phyloP scores from a whole-genome alignment of 2,888 invertebrate genomes.

The Agriotes lineatus region DNA sequence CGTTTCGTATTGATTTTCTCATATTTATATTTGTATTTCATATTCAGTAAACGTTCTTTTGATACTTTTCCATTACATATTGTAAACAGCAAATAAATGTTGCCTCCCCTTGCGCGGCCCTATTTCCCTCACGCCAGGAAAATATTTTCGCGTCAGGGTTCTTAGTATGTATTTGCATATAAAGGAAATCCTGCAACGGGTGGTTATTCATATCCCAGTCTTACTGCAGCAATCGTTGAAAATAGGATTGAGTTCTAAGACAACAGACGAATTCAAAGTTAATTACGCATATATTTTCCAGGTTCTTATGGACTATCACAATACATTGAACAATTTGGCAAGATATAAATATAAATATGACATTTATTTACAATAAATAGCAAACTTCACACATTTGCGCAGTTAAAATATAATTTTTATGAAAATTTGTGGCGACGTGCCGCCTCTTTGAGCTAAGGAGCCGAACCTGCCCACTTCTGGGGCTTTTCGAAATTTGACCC shows the following conservation, averaged over 20 bases:
- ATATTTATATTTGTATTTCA: conserved; percentile 25
- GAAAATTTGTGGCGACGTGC: conserved; percentile 31
- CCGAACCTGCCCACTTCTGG: not conserved
- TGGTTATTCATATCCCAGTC: not conserved
- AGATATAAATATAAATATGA: conserved; percentile 55
- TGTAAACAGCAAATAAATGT: conserved; percentile 24
- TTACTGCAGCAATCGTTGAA: too few relatives aligned
- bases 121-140: conserved; percentile 13
- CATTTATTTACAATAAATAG: conserved; percentile 60
- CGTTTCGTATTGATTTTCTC: conserved; percentile 15
- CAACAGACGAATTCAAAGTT: conserved; percentile 15
- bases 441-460: conserved; percentile 6
- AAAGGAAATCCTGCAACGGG: not conserved
- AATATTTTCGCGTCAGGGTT: conserved; percentile 12
- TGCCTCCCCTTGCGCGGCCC: not conserved
- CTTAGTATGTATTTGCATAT: conserved; percentile 5
- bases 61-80: conserved; percentile 31
- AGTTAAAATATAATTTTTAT: conserved; percentile 38
- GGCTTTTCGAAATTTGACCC: not conserved
- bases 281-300: conserved; percentile 31
- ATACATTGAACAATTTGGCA: conserved; percentile 52
- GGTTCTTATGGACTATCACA: conserved; percentile 48
- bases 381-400: conserved; percentile 57
- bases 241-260: too few relatives aligned
- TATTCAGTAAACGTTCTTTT: conserved; percentile 29